phyloP scores from a whole-genome alignment of 2,888 invertebrate species.

The Napeogenes sylphis region DNA sequence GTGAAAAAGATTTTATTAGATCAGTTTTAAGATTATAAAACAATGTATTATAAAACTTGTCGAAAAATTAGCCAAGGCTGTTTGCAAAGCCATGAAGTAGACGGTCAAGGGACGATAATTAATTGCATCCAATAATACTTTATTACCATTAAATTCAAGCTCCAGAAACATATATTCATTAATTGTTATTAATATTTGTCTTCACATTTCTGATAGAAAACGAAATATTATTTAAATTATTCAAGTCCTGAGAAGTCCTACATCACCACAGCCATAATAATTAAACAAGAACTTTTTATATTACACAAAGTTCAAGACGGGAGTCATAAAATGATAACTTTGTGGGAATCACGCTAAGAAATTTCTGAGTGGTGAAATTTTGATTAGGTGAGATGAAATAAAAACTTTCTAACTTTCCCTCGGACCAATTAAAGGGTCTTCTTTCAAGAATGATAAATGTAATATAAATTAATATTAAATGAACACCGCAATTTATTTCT shows the following conservation, averaged over 20 bases:
- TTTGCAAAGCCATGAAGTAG: too few relatives aligned
- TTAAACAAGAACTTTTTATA: slow-evolving; percentile 50
- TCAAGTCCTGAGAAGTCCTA: slow-evolving; percentile 28
- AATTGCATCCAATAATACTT: too few relatives aligned
- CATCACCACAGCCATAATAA: slow-evolving; percentile 25
- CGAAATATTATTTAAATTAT: background rate
- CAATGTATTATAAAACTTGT: too few relatives aligned
- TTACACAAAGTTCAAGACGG: slow-evolving; percentile 45
- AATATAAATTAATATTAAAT: slow-evolving; percentile 1
- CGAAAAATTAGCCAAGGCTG: too few relatives aligned
- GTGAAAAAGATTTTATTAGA: too few relatives aligned
- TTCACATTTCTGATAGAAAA: background rate
- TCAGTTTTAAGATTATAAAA: too few relatives aligned
- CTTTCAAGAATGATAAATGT: slow-evolving; percentile 44
- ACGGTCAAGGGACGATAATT: too few relatives aligned
- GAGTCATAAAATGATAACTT: slow-evolving; percentile 45
- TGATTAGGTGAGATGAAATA: slow-evolving; percentile 56
- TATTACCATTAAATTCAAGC: too few relatives aligned
- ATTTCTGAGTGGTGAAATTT: slow-evolving; percentile 47
- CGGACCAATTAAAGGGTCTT: slow-evolving; percentile 52
- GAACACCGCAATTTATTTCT: background rate
- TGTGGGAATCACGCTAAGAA: slow-evolving; percentile 42
- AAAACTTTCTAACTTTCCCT: slow-evolving; percentile 48
- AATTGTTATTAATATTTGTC: too few relatives aligned
- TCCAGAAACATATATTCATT: too few relatives aligned